Percentiles rank a stretch among this genome's conserved stretches.
Conservation (phyloP, 2,113 vertebrate species). For the Cacatua alba region DNA sequence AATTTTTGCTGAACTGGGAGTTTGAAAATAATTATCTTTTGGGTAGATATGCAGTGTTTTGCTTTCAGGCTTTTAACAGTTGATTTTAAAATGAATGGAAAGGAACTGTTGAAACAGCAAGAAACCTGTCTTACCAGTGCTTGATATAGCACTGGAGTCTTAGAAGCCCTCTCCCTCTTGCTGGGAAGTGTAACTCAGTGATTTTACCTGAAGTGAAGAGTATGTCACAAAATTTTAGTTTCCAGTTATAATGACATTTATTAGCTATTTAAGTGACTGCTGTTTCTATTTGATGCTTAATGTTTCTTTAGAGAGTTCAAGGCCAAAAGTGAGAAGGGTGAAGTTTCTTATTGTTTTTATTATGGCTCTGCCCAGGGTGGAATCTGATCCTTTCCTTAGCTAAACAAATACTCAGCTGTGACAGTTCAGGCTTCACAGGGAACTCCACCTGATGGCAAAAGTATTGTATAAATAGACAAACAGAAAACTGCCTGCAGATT, state of each 20-base stretch:
- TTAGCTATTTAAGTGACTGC: background rate
- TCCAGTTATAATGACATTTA: background rate
- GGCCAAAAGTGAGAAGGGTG: background rate
- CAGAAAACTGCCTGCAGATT: background rate
- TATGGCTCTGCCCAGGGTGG: background rate
- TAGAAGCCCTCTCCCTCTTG: background rate
- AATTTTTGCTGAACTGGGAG: background rate
- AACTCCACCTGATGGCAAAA: background rate
- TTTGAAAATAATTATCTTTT: background rate
- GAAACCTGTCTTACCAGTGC: background rate
- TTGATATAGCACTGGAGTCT: background rate
- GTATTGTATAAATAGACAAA: background rate
- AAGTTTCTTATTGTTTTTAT: background rate
- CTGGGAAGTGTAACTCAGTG: background rate
- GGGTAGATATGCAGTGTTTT: background rate
- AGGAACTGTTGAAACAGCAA: background rate
- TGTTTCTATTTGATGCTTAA: background rate
- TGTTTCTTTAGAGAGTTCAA: background rate
- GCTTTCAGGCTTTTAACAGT: background rate
- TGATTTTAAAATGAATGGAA: constrained; percentile 10
- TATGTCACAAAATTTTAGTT: background rate
- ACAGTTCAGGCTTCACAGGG: background rate
- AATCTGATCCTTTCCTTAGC: background rate
- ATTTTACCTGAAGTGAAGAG: background rate
- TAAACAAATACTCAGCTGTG: background rate